Evolutionary conservation across 2,888 invertebrate species (phyloP).

Genomic region (Hoplodrina ambigua): DNA sequence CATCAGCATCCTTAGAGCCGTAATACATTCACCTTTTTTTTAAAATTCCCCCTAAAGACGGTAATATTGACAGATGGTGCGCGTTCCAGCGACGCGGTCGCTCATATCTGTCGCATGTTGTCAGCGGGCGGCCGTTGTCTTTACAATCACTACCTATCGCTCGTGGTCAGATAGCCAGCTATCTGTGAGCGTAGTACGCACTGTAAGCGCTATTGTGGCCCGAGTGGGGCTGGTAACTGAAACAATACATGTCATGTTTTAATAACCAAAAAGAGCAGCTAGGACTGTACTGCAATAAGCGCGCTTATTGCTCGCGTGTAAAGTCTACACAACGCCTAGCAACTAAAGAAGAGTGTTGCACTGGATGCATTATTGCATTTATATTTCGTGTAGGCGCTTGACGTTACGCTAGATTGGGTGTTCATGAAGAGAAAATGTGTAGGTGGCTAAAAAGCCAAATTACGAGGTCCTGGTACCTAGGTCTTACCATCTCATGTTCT

Average conservation of each 20-base stretch:
- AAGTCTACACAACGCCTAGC: conserved; percentile 4
- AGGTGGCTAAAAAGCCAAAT: background rate
- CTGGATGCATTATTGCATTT: conserved; percentile 15
- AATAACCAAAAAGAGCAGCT: background rate
- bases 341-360: background rate
- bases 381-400: conserved; percentile 8
- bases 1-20: conserved; percentile 20
- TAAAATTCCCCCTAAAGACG: conserved; percentile 16
- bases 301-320: background rate
- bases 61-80: conserved; percentile 59
- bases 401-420: background rate
- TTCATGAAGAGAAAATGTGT: background rate
- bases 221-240: conserved; percentile 86
- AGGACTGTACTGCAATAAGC: background rate
- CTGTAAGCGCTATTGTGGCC: conserved; percentile 85
- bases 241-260: conserved; percentile 55
- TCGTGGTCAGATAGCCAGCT: conserved; percentile 64
- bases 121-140: conserved; percentile 63
- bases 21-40: conserved; percentile 16
- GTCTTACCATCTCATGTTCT: no score
- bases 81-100: conserved; percentile 50
- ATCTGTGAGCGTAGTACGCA: conserved; percentile 88
- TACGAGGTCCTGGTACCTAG: no score
- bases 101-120: conserved; percentile 44
- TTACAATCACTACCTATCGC: conserved; percentile 59